These are phyloP conservation scores for Cossypha polioptera DNA, from an alignment of 2,797 vertebrate genomes.

Conservation along the genomic window DNA sequence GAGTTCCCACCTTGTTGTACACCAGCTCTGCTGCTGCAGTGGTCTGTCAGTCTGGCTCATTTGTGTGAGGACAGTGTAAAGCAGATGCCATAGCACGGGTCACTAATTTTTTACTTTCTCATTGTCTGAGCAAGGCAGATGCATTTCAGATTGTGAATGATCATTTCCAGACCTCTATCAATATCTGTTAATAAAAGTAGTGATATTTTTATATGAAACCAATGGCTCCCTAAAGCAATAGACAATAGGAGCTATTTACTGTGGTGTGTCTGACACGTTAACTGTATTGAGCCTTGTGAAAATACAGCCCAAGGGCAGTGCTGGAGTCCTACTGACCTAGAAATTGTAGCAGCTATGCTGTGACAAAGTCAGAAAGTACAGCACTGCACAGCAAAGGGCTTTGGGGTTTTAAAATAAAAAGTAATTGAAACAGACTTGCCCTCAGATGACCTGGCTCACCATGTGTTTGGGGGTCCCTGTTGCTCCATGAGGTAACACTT, in stretches of 20 bases:
- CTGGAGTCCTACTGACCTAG: conserved; percentile 45
- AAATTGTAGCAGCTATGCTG: not conserved
- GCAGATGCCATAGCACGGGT: not conserved
- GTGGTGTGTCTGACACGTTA: not conserved
- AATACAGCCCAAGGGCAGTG: not conserved
- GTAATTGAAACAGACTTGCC: conserved; percentile 53
- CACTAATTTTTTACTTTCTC: not conserved
- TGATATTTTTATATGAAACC: not conserved
- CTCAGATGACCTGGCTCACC: not conserved
- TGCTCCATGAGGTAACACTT: not conserved
- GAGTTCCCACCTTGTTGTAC: not conserved
- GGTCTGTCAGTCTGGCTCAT: not conserved
- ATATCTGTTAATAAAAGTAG: not conserved
- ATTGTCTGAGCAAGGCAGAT: not conserved
- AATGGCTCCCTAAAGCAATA: not conserved
- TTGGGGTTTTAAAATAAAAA: conserved; percentile 35
- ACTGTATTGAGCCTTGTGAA: not conserved
- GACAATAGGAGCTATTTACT: not conserved
- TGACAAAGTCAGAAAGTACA: conserved; percentile 43
- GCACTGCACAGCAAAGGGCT: conserved; percentile 17
- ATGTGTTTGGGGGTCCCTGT: not conserved
- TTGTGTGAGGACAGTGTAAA: not conserved
- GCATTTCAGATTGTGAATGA: not conserved
- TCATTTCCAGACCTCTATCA: not conserved
- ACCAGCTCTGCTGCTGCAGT: not conserved